phyloP scores from a whole-genome alignment of 2,113 vertebrate genomes.

The Copsychus sechellarum region DNA sequence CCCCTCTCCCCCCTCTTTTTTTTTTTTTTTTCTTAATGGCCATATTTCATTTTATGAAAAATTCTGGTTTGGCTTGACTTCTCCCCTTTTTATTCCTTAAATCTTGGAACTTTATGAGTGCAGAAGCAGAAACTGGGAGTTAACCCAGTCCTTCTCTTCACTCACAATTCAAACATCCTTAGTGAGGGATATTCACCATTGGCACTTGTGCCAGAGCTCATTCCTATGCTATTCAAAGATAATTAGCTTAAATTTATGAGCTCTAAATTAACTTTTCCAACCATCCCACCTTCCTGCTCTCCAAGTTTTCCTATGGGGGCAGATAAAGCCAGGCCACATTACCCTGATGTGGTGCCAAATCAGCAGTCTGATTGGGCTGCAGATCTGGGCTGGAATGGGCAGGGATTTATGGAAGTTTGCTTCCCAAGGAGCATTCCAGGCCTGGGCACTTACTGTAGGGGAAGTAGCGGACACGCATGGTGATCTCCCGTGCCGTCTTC shows the following conservation, averaged over 20 bases:
- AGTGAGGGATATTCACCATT: not conserved
- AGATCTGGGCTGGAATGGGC: not conserved
- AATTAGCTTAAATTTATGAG: not conserved
- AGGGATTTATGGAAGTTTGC: not conserved
- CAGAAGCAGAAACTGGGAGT: not conserved
- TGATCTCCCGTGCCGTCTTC: conserved; percentile 94
- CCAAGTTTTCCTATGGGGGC: accelerated
- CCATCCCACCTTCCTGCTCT: not conserved
- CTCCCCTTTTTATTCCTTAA: not conserved
- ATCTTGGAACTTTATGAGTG: not conserved
- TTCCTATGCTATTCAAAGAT: not conserved
- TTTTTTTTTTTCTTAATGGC: not conserved
- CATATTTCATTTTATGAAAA: not conserved
- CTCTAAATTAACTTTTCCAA: not conserved
- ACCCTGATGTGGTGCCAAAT: not conserved
- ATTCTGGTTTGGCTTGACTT: not conserved
- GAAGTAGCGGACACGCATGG: conserved; percentile 97
- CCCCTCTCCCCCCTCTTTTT: not conserved
- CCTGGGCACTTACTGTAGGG: conserved; percentile 88
- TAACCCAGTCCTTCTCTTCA: not conserved
- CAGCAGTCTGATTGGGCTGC: not conserved
- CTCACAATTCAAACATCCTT: not conserved
- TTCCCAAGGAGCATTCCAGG: not conserved
- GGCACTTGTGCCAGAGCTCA: not conserved
- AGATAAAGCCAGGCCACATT: not conserved